These are phyloP conservation scores for Synergus umbraculus DNA, from an alignment of 2,888 invertebrate genomes.

Conservation along the genomic window DNA sequence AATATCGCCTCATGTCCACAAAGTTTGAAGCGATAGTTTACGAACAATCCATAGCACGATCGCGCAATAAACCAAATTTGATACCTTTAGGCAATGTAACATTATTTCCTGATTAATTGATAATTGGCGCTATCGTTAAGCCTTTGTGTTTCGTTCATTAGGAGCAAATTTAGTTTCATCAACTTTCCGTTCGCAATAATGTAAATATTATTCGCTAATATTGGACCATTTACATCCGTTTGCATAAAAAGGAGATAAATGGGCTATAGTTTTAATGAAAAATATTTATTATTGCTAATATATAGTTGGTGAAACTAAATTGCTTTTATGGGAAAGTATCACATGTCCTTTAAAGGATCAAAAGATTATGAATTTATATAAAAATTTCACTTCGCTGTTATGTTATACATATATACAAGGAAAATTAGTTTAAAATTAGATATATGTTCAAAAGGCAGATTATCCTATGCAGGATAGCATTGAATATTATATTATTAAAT, in stretches of 20 bases:
- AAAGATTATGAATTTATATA: conserved; percentile 9
- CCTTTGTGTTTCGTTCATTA: not conserved
- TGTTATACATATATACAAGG: not conserved
- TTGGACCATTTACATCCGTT: no score
- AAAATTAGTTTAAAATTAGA: conserved; percentile 4
- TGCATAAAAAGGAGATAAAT: not conserved
- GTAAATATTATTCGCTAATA: no score
- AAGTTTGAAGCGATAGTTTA: not conserved
- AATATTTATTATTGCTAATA: no score
- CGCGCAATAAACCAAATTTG: conserved; percentile 14
- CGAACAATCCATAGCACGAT: conserved; percentile 1
- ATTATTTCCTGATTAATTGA: conserved; percentile 10
- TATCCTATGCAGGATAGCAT: not conserved
- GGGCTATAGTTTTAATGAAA: no score
- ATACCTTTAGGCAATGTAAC: not conserved
- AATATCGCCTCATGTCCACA: conserved; percentile 5
- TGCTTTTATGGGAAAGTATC: no score
- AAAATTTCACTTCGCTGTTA: not conserved
- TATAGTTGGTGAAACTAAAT: no score
- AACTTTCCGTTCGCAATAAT: no score
- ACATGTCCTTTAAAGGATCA: not conserved
- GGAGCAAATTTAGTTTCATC: no score
- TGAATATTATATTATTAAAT: conserved; percentile 9
- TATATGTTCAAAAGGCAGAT: not conserved
- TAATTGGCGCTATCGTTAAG: not conserved